phyloP scores from a whole-genome alignment of 2,797 vertebrate species.

The Ctenopoma kingsleyae region DNA sequence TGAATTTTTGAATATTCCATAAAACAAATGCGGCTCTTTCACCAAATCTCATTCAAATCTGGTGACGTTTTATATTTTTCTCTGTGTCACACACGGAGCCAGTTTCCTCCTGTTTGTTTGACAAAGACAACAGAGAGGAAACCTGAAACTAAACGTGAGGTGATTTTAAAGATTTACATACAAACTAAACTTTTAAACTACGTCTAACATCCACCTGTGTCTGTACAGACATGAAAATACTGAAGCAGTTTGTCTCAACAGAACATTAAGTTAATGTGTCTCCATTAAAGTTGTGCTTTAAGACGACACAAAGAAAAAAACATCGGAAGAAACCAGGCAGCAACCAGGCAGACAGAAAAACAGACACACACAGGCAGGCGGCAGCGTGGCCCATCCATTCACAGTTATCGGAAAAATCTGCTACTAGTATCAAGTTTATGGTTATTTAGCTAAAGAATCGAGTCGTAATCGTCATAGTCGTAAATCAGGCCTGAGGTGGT shows the following conservation, averaged over 20 bases:
- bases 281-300: conserved; percentile 7
- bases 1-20: too few species aligned
- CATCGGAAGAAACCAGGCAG: background rate
- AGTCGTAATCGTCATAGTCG: too few species aligned
- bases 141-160: too few species aligned
- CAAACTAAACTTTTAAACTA: too few species aligned
- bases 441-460: conserved; percentile 18
- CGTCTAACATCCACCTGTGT: too few species aligned
- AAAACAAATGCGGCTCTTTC: too few species aligned
- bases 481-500: conserved; percentile 21
- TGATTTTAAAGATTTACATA: too few species aligned
- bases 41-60: too few species aligned
- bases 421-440: conserved; percentile 7
- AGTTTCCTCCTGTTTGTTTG: too few species aligned
- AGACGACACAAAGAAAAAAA: conserved; percentile 18
- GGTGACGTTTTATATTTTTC: too few species aligned
- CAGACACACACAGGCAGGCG: background rate
- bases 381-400: background rate
- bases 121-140: too few species aligned
- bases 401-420: background rate
- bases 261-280: background rate
- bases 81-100: too few species aligned
- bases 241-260: background rate
- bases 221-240: background rate
- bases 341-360: background rate